phyloP scores from a whole-genome alignment of 2,797 vertebrate genomes.

The Kryptolebias ocellatus region DNA sequence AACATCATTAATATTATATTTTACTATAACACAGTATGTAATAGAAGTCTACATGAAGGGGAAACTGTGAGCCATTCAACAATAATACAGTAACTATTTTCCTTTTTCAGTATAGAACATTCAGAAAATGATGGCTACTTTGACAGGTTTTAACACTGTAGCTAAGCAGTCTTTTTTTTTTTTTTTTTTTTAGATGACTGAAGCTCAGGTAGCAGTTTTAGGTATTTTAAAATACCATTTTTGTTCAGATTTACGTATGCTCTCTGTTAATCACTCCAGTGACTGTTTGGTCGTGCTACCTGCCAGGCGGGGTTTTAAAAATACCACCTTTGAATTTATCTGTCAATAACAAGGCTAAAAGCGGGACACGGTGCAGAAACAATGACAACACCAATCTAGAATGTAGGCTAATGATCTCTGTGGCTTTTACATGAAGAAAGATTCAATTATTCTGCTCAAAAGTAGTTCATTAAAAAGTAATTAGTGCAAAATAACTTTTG shows the following conservation, averaged over 20 bases:
- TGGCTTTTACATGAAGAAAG: slow-evolving; percentile 73
- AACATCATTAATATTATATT: no score
- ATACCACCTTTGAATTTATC: slow-evolving; percentile 53
- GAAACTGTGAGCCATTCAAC: no score
- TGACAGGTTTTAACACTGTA: slow-evolving; percentile 8
- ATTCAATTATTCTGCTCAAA: slow-evolving; percentile 82
- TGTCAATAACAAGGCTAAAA: slow-evolving; percentile 66
- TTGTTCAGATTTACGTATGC: slow-evolving; percentile 29
- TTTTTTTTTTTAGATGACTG: slow-evolving; percentile 25
- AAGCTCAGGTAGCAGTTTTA: slow-evolving; percentile 24
- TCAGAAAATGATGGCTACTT: slow-evolving; percentile 2
- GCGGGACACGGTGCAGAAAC: slow-evolving; percentile 73
- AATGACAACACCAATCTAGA: slow-evolving; percentile 71
- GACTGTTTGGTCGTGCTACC: slow-evolving; percentile 41
- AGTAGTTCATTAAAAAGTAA: slow-evolving; percentile 83
- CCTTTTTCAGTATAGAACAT: not conserved
- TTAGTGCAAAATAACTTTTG: slow-evolving; percentile 79
- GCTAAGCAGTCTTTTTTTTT: not conserved
- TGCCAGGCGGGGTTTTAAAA: slow-evolving; percentile 53
- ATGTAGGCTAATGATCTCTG: slow-evolving; percentile 80
- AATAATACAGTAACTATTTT: no score
- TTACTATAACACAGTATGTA: no score
- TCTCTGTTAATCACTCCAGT: slow-evolving; percentile 43
- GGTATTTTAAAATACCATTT: slow-evolving; percentile 29
- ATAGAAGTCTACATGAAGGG: no score